Conservation (phyloP, 2,888 invertebrate species). For the Pseudolycoriella hygida region DNA sequence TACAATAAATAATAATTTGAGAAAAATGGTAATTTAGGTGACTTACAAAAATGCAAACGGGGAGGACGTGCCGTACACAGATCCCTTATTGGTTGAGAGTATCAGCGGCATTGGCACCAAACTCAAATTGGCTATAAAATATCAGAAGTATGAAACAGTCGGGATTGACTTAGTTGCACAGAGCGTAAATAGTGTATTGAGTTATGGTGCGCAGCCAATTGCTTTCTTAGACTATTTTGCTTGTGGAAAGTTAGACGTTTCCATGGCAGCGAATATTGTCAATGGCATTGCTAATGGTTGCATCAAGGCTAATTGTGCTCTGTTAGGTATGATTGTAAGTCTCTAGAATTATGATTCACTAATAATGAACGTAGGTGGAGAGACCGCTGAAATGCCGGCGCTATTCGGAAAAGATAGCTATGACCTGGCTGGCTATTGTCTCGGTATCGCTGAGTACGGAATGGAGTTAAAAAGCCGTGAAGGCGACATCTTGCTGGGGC, state of each 20-base stretch:
- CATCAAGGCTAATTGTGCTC: conserved; percentile 63
- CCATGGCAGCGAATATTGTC: conserved; percentile 59
- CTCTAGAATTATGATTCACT: not conserved
- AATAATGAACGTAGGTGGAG: conserved; percentile 45
- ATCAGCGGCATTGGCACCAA: conserved; percentile 97
- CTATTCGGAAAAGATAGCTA: conserved; percentile 79
- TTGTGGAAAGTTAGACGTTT: conserved; percentile 66
- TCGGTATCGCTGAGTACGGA: conserved; percentile 73
- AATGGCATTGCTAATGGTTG: conserved; percentile 83
- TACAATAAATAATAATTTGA: no score
- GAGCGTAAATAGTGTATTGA: conserved; percentile 93
- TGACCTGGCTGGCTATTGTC: conserved; percentile 90
- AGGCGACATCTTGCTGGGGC: conserved; percentile 69
- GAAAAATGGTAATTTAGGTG: not conserved
- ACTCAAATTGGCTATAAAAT: conserved; percentile 72
- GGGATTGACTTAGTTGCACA: conserved; percentile 95
- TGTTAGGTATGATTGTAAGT: conserved; percentile 45
- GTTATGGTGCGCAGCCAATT: conserved; percentile 88
- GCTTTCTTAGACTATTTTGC: conserved; percentile 97
- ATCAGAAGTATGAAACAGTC: conserved; percentile 60
- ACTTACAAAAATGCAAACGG: conserved; percentile 11
- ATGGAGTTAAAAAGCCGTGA: conserved; percentile 47
- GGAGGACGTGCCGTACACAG: conserved; percentile 35
- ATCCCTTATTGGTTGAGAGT: conserved; percentile 81
- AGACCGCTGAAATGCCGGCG: conserved; percentile 96